Conservation (phyloP, 1,140 invertebrate genomes). For the Drosophila miranda region DNA sequence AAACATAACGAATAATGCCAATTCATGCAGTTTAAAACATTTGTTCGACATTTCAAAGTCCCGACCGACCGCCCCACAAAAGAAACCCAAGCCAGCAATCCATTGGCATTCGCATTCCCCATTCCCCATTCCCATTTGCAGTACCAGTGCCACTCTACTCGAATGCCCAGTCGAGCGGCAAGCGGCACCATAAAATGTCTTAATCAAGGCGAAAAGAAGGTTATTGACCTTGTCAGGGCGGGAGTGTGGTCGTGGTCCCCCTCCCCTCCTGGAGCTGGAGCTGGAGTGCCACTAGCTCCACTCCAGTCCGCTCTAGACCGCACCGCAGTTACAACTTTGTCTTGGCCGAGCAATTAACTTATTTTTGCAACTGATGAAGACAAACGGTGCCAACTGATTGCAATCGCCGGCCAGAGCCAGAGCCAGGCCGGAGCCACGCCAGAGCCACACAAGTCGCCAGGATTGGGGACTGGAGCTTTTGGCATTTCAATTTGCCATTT, state of each 20-base stretch:
- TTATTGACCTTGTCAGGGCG: slow-evolving; percentile 66
- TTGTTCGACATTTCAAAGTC: slow-evolving; percentile 75
- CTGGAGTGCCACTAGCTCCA: slow-evolving; percentile 23
- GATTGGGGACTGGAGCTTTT: background rate
- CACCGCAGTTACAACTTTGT: slow-evolving; percentile 36
- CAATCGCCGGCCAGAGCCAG: slow-evolving; percentile 38
- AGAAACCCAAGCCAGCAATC: slow-evolving; percentile 49
- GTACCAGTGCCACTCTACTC: slow-evolving; percentile 3
- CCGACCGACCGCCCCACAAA: slow-evolving; percentile 54
- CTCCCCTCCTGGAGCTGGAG: too few relatives aligned
- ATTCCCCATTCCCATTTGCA: slow-evolving; percentile 7
- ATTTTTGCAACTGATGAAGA: slow-evolving; percentile 73
- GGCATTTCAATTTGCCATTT: slow-evolving; percentile 46
- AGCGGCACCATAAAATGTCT: slow-evolving; percentile 49
- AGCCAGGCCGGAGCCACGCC: background rate
- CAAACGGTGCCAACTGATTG: slow-evolving; percentile 72
- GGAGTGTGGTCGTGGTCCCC: slow-evolving; percentile 13
- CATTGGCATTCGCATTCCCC: slow-evolving; percentile 41
- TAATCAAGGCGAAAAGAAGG: slow-evolving; percentile 56
- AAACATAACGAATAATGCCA: slow-evolving; percentile 56
- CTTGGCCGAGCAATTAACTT: slow-evolving; percentile 66
- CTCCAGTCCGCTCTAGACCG: background rate
- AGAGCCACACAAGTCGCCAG: slow-evolving; percentile 60
- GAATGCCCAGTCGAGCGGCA: slow-evolving; percentile 25
- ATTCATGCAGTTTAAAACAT: slow-evolving; percentile 81